Conservation (phyloP, 2,797 vertebrate species). For the Darevskia mixta region DNA sequence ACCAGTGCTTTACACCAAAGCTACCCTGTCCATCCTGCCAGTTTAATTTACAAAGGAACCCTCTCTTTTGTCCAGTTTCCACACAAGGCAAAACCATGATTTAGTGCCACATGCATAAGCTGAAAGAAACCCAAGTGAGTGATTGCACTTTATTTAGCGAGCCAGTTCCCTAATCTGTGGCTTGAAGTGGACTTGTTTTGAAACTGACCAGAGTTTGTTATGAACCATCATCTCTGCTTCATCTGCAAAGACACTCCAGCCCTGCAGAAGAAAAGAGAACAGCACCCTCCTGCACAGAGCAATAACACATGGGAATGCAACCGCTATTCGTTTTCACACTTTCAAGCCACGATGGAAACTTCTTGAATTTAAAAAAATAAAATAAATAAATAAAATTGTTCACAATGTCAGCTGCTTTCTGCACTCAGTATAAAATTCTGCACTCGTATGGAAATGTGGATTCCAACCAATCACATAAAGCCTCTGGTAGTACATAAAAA, state of each 20-base stretch:
- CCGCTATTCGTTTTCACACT: neutral
- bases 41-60: too few species aligned
- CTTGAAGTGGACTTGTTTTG: too few species aligned
- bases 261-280: neutral
- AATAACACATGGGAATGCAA: neutral
- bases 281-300: neutral
- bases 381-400: too few species aligned
- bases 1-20: too few species aligned
- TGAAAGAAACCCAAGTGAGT: too few species aligned
- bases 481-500: neutral
- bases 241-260: neutral
- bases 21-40: too few species aligned
- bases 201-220: neutral
- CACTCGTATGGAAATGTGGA: neutral
- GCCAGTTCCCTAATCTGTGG: too few species aligned
- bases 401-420: neutral
- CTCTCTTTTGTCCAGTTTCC: too few species aligned
- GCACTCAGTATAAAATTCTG: neutral
- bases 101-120: too few species aligned
- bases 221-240: neutral
- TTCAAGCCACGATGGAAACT: neutral
- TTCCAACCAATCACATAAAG: neutral
- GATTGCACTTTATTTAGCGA: too few species aligned
- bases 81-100: too few species aligned
- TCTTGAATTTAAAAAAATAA: too few species aligned